Base-by-base conservation (phyloP, 2,888 invertebrate genomes). In the Oligia strigilis region DNA sequence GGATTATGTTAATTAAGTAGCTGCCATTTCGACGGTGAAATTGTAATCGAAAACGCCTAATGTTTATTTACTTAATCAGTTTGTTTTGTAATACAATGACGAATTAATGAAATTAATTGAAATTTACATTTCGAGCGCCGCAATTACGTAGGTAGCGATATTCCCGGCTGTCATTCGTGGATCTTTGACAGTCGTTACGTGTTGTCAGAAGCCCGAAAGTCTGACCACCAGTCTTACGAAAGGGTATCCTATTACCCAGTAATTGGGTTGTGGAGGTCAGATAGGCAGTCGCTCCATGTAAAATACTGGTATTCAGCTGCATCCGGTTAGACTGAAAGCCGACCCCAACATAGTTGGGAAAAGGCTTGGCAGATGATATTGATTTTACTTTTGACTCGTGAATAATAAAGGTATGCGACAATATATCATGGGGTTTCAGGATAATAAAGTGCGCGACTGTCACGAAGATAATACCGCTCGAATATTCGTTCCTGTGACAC, bases 31-130 rank as follows among this genome's bases (percentile, higher is more conserved):
- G 89, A 90, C 92, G 91, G 90, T 89, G 92, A 90, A 93, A 94
- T 93, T 91, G 94, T 94, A 93, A 93, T 95, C 91, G 92, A 92
- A 93, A 94, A 91, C 92, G 92, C 90, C 92, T 93, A 92, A 92
- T 94, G 94, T 95, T 94, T 93, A 94, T 94, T 94, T 92, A 91
- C 92, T 93, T 93, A 94, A 95, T 94, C 93, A 94, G 92, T 92
- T 93, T 93, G 92, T 94, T 94, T 93, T 93, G 92, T 90, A 91
- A 91, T 86, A 85, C 84, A 87, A 89, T 92, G 86, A 88, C 85
- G 84, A 87, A 90, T 91, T 88, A 85, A 86, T 84, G 83, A 86
- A 88, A 88, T 87, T 81, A 87, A 86, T 87, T 86, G 78, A 78
- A 85, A 83, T 88, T 86, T 78, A 83, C 87, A 84, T 88, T 85